A percentile compares a stretch with the other conserved stretches of the same genome.
Evolutionary conservation across 2,797 vertebrate genomes (phyloP).

Genomic region (Hozukius guyotensis): DNA sequence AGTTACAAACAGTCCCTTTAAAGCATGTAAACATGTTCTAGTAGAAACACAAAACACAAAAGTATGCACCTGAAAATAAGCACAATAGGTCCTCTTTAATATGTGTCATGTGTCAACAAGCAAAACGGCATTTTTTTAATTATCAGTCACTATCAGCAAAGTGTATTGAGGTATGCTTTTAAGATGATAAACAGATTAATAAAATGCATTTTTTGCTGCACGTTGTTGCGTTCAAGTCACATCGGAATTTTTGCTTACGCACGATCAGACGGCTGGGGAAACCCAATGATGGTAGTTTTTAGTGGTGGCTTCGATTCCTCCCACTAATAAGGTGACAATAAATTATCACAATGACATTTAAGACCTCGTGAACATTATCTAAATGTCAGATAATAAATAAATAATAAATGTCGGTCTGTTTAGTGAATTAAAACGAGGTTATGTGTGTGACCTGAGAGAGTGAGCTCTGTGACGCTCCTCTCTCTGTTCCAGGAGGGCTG

Average conservation of each 20-base stretch:
- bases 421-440: no score
- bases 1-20: no score
- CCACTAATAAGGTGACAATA: no score
- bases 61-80: no score
- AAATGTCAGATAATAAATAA: no score
- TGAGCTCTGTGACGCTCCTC: constrained; percentile 51
- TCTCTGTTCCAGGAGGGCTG: constrained; percentile 27
- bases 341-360: accelerated
- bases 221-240: constrained; percentile 28
- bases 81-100: background rate
- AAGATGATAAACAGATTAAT: background rate
- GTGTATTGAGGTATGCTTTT: background rate
- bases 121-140: background rate
- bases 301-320: background rate
- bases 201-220: background rate
- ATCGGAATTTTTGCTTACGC: background rate
- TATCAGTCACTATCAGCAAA: background rate
- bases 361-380: background rate
- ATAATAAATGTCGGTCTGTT: no score
- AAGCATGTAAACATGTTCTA: no score
- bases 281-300: background rate
- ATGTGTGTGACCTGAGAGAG: constrained; percentile 13
- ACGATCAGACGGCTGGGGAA: background rate
- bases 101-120: background rate
- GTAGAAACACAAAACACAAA: no score